Base-by-base conservation (phyloP, 2,888 invertebrate genomes). In the Helicoverpa assulta region DNA sequence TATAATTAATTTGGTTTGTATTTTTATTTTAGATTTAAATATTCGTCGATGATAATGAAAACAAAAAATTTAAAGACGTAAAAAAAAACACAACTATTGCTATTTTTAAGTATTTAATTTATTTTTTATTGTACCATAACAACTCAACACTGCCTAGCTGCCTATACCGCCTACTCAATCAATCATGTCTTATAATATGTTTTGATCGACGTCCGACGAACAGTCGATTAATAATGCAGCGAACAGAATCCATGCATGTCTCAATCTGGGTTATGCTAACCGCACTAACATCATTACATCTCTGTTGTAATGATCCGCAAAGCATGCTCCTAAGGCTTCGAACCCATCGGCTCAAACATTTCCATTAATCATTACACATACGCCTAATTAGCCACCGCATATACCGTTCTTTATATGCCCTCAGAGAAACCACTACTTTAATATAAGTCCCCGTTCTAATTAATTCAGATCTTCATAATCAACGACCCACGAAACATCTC, bases 301-400 rank as follows among this genome's bases (percentile, higher is more conserved):
- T 51, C 56, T 76, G 64, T 59, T 67, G 70, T 76, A 69, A 69
- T 76, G 67, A 78, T 78, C 72, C 67, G n/a, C 70, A 64, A 61
- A 67, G n/a, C 70, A 59, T 59, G 71, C 78, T 77, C 61, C 50
- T 78, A 60, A 81, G 73, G 73, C 61, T 47, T 60, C 50, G 73
- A 74, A 62, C 78, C 58, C 71, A 77, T 61, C 52, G 59, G 29
- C 63, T n/a, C 54, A 52, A 62, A 80, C 71, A 83, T 70, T 81
- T 66, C 26, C 81, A 83, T 82, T 78, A 79, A 83, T 85, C 81
- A 84, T 80, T 81, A 79, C 67, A 55, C 59, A 70, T 63, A 60
- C 64, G 71, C 75, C 74, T 83, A 83, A 85, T 81, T 80, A 85
- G 70, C 70, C 62, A 56, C 71, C 57, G 65, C 43, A 61, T 60